Conservation (phyloP, 2,113 vertebrate species). For the Oncorhynchus nerka region DNA sequence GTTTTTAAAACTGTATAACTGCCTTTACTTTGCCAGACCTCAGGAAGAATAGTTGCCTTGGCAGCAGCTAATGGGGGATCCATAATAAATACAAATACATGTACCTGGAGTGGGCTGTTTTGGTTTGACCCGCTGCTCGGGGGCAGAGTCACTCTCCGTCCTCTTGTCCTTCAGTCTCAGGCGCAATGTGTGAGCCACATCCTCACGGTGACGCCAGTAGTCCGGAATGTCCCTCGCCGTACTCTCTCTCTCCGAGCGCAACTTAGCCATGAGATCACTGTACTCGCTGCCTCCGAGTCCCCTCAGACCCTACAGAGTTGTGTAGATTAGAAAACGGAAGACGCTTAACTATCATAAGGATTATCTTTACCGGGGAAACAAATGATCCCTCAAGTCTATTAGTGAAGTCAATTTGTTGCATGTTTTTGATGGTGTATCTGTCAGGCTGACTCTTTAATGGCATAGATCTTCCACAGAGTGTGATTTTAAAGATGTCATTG, state of each 20-base stretch:
- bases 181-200: conserved; percentile 40
- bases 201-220: conserved; percentile 53
- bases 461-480: no score
- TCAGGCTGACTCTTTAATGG: no score
- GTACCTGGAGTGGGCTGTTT: conserved; percentile 55
- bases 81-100: no score
- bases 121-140: conserved; percentile 34
- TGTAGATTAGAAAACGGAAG: not conserved
- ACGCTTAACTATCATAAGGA: not conserved
- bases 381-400: no score
- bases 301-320: conserved; percentile 44
- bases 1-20: no score
- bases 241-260: conserved; percentile 47
- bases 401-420: no score
- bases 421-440: no score
- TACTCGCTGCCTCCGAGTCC: conserved; percentile 54
- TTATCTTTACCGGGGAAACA: not conserved
- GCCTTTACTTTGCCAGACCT: no score
- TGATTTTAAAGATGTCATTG: no score
- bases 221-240: conserved; percentile 37
- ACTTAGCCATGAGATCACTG: conserved; percentile 36
- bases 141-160: conserved; percentile 25
- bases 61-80: no score
- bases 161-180: conserved; percentile 39
- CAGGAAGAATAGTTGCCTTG: no score